phyloP scores from a whole-genome alignment of 2,113 vertebrate genomes.

The Protobothrops flavoviridis region DNA sequence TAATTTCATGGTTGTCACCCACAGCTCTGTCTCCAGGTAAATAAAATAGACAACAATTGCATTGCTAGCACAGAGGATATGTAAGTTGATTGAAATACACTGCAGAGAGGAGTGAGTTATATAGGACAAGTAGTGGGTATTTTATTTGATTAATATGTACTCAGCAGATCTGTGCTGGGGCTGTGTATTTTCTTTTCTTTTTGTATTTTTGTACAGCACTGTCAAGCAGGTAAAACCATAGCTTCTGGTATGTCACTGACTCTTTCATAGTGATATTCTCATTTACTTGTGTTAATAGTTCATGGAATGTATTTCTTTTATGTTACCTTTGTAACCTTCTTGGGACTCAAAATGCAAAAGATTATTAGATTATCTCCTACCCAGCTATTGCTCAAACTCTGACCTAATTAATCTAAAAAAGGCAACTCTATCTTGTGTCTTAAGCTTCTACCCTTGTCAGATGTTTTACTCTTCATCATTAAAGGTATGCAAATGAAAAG shows the following conservation, averaged over 20 bases:
- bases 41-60: neutral
- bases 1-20: constrained; percentile 9
- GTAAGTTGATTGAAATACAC: neutral
- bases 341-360: neutral
- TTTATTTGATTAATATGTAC: neutral
- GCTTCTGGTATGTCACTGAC: neutral
- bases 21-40: neutral
- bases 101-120: neutral
- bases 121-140: neutral
- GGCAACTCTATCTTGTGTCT: neutral
- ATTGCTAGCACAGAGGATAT: neutral
- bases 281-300: neutral
- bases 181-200: too few relatives aligned
- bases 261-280: neutral
- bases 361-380: neutral
- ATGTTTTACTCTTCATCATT: neutral
- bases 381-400: neutral
- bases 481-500: neutral
- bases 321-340: neutral
- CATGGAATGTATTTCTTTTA: neutral
- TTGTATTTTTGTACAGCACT: neutral
- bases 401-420: neutral
- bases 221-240: neutral
- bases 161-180: neutral
- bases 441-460: neutral